Evolutionary conservation across 1,140 invertebrate genomes (phyloP).

Genomic region (Pinna nobilis): DNA sequence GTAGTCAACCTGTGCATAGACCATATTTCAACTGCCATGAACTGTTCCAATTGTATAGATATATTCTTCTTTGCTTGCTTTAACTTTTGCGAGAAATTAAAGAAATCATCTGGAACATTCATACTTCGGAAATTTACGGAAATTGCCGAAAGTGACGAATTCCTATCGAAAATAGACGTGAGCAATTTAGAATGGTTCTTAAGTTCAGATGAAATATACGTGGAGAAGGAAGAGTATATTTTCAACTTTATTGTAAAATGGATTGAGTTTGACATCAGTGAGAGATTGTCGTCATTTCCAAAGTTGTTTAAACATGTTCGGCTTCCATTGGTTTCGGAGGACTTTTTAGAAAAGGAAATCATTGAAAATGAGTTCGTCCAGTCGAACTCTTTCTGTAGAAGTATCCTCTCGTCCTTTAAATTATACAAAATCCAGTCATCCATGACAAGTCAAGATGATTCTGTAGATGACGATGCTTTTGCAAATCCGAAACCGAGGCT

Average conservation of each 20-base stretch:
- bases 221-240: constrained; percentile 60
- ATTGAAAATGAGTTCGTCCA: constrained; percentile 33
- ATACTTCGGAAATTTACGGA: constrained; percentile 64
- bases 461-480: constrained; percentile 1
- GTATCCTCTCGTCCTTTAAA: constrained; percentile 36
- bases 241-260: constrained; percentile 60
- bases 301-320: constrained; percentile 56
- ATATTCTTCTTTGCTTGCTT: constrained; percentile 57
- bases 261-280: constrained; percentile 49
- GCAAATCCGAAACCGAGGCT: constrained; percentile 40
- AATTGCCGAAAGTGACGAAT: constrained; percentile 39
- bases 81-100: constrained; percentile 50
- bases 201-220: constrained; percentile 57
- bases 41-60: constrained; percentile 56
- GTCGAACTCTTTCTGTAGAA: constrained; percentile 45
- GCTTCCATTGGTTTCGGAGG: constrained; percentile 49
- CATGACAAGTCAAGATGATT: constrained; percentile 9
- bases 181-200: constrained; percentile 50
- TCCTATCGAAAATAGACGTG: constrained; percentile 37
- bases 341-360: constrained; percentile 44
- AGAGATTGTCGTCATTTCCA: constrained; percentile 44
- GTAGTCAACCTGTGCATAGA: constrained; percentile 53
- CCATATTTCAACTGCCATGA: constrained; percentile 53
- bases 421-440: constrained; percentile 36
- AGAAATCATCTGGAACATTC: constrained; percentile 41